Base-by-base conservation (phyloP, 2,888 invertebrate genomes). In the Synanthedon formicaeformis region DNA sequence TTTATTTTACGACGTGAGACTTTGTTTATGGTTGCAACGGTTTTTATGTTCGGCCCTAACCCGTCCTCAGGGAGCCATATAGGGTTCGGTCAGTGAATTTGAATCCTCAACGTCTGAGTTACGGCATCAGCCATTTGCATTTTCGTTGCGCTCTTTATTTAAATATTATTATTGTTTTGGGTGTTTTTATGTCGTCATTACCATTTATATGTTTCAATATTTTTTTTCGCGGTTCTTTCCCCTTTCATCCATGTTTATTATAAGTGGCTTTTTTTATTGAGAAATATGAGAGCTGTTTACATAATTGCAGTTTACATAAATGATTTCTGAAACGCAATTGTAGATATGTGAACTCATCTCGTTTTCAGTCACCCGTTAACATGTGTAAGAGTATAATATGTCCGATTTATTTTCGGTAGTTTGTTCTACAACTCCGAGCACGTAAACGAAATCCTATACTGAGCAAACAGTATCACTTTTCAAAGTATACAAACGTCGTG, bases 161-260 rank as follows among this genome's bases (percentile, higher is more conserved):
- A 65, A 66, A 67, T 67, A 55, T 57, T 64, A 65, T 65, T 61
- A 66, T 66, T 65, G 66, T 65, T 63, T 59, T 57, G 57, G 59
- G 54, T 52, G 58, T 59, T 60, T 57, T 55, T 54, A 52, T 50
- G 55, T 50, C 54, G 34, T 53, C 45, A 14, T 45, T 45, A 45
- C 14, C 45, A 45, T 45, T 45, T 45, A 45, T 45, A 45, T 45
- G 45, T 34, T 34, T 34, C 34, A 34, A 34, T 34, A 34, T 34
- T 34, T 34, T 23, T n/a, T 34, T 34, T 34, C 34, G 34, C 34
- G 34, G 34, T 34, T 10, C 10, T 34, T 34, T 10, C 34, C 34
- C 34, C 34, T 34, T 34, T 34, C 34, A 34, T 34, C 10, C 34
- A 34, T 34, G 10, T 34, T 34, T 34, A 34, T 34, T 34, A 34